phyloP scores from a whole-genome alignment of 2,888 invertebrate species.

The Pristionchus maxplancki region DNA sequence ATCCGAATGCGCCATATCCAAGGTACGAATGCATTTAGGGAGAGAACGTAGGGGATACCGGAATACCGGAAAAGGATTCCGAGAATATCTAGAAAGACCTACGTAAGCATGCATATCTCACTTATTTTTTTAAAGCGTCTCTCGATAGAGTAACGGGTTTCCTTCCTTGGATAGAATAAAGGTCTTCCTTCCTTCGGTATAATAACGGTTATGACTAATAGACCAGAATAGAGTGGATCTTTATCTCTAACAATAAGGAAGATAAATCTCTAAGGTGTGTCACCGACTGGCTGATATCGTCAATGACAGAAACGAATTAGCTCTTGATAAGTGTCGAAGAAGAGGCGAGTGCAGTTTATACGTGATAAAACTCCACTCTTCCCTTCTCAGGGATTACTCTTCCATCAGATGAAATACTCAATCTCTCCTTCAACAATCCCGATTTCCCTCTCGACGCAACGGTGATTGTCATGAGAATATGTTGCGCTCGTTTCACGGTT shows the following conservation, averaged over 20 bases:
- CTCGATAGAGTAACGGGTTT: no score
- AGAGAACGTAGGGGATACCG: not conserved
- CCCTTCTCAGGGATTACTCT: not conserved
- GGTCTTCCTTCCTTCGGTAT: no score
- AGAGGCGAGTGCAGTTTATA: not conserved
- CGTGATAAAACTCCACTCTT: no score
- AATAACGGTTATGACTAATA: no score
- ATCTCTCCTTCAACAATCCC: not conserved
- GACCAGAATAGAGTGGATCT: not conserved
- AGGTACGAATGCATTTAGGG: not conserved
- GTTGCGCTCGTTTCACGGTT: no score
- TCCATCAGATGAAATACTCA: conserved; percentile 4
- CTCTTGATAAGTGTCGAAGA: not conserved
- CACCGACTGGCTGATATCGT: conserved; percentile 19
- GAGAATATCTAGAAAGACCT: not conserved
- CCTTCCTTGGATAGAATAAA: not conserved
- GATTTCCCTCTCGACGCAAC: not conserved
- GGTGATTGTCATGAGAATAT: not conserved
- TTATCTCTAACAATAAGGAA: not conserved
- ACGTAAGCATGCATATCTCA: not conserved
- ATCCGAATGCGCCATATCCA: not conserved
- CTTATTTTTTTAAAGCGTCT: no score
- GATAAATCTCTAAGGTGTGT: not conserved
- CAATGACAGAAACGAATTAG: conserved; percentile 19
- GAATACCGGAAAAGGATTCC: not conserved